A percentile compares a stretch with the other conserved stretches of the same genome.
phyloP scores from a whole-genome alignment of 2,888 invertebrate species.

The Lingula anatina region DNA sequence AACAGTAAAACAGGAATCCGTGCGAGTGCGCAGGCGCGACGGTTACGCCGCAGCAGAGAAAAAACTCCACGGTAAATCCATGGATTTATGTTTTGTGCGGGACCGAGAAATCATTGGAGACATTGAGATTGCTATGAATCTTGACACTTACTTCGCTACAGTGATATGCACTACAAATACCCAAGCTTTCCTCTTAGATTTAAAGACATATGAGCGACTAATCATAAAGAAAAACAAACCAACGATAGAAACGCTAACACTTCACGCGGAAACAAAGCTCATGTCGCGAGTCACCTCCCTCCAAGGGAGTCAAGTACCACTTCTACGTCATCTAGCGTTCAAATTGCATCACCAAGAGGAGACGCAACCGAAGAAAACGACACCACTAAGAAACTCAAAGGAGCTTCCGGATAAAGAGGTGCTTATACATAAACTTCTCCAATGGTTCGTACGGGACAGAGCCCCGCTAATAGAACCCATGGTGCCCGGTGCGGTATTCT shows the following conservation, averaged over 20 bases:
- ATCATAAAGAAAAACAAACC: slow-evolving; percentile 17
- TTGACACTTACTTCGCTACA: slow-evolving; percentile 6
- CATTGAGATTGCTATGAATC: slow-evolving; percentile 6
- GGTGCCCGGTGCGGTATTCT: slow-evolving; percentile 35
- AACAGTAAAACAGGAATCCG: no score
- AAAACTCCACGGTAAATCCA: slow-evolving; percentile 12
- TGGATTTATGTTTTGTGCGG: slow-evolving; percentile 16
- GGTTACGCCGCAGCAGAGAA: slow-evolving; percentile 39
- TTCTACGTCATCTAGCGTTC: no score
- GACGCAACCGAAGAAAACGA: no score
- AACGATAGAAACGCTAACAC: slow-evolving; percentile 16
- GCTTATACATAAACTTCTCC: slow-evolving; percentile 22
- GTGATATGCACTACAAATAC: slow-evolving; percentile 7
- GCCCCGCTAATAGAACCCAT: slow-evolving; percentile 22
- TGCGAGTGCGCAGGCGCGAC: no score
- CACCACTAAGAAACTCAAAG: slow-evolving; percentile 20
- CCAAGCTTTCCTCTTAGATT: slow-evolving; percentile 8
- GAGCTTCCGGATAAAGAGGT: slow-evolving; percentile 25
- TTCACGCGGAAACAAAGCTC: slow-evolving; percentile 15
- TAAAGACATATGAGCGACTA: slow-evolving; percentile 10
- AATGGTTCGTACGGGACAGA: slow-evolving; percentile 28
- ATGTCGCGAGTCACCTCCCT: slow-evolving; percentile 16
- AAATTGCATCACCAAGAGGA: no score
- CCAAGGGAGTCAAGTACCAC: slow-evolving; percentile 18
- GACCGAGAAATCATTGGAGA: slow-evolving; percentile 17